Evolutionary conservation across 2,113 vertebrate species (phyloP).

Genomic region (Neopipo cinnamomea): DNA sequence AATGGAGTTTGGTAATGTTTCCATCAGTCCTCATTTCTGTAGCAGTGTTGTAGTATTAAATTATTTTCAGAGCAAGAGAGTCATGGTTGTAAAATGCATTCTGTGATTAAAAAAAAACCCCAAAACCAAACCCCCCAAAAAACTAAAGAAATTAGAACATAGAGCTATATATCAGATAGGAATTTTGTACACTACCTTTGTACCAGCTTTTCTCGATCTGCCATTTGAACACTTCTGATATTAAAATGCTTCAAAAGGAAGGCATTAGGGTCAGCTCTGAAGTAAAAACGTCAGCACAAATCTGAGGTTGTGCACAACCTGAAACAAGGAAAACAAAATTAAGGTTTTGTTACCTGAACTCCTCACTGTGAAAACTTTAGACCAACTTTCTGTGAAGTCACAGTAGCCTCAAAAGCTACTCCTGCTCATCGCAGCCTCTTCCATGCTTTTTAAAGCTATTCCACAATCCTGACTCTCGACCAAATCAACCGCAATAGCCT

Average conservation of each 20-base stretch:
- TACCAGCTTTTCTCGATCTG: not conserved
- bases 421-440: not conserved
- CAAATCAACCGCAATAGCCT: not conserved
- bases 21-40: not conserved
- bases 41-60: not conserved
- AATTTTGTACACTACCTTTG: not conserved
- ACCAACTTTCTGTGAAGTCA: not conserved
- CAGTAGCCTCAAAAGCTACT: not conserved
- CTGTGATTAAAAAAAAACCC: not conserved
- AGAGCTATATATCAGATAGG: not conserved
- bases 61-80: not conserved
- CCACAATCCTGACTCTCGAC: not conserved
- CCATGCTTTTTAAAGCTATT: not conserved
- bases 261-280: fast-evolving
- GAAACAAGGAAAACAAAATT: not conserved
- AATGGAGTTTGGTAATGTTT: not conserved
- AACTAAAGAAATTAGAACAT: not conserved
- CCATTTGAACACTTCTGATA: not conserved
- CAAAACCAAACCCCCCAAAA: not conserved
- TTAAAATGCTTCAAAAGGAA: not conserved
- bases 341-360: not conserved
- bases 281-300: not conserved
- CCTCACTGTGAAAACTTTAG: not conserved
- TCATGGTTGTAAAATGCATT: not conserved
- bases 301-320: not conserved